Evolutionary conservation across 2,888 invertebrate species (phyloP).

Genomic region (Calephelis perditalis): DNA sequence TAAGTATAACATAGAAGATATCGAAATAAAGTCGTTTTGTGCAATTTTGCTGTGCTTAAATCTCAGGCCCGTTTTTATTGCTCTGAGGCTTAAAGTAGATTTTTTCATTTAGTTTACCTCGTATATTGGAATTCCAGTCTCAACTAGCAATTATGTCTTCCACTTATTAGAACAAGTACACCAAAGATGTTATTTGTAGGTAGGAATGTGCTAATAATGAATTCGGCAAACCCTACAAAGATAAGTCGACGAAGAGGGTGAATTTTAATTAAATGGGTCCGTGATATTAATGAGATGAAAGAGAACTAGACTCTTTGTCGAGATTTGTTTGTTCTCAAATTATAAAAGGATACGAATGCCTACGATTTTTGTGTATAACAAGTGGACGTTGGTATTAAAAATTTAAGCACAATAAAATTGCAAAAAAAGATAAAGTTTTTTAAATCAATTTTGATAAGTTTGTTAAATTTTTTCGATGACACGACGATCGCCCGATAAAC

Average conservation of each 20-base stretch:
- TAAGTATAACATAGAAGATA: no score
- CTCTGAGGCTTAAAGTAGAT: no score
- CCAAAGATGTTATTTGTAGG: slow-evolving; percentile 32
- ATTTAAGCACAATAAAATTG: no score
- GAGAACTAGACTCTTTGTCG: slow-evolving; percentile 62
- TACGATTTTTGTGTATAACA: slow-evolving; percentile 22
- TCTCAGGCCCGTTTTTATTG: no score
- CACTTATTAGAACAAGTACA: slow-evolving; percentile 20
- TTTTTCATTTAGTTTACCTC: no score
- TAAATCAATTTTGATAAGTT: no score
- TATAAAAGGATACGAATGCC: slow-evolving; percentile 41
- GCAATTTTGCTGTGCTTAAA: no score
- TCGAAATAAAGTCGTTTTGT: no score
- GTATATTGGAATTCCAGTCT: slow-evolving; percentile 19
- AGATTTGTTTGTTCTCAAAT: slow-evolving; percentile 70
- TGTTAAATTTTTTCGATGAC: no score
- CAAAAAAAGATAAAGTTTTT: no score
- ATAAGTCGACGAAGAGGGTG: slow-evolving; percentile 60
- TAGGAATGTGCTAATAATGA: slow-evolving; percentile 68
- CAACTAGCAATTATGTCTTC: slow-evolving; percentile 20
- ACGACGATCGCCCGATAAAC: no score
- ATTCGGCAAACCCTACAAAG: slow-evolving; percentile 57
- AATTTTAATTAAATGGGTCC: slow-evolving; percentile 74
- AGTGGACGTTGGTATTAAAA: no score
- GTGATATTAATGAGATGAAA: slow-evolving; percentile 72